Conservation (phyloP, 2,113 vertebrate species). For the Upupa epops region DNA sequence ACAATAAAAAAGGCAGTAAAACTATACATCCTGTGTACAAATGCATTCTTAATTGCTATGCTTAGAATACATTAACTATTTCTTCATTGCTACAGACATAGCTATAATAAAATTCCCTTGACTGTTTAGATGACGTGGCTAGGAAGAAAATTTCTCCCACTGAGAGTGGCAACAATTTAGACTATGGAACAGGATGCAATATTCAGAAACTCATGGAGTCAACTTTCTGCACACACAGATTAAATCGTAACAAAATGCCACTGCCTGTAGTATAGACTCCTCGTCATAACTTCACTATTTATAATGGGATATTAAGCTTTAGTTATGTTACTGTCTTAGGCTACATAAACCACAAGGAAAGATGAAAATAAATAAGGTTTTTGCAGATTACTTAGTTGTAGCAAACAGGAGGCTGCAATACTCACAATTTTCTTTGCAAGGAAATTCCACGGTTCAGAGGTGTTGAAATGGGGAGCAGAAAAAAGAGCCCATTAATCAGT, state of each 20-base stretch:
- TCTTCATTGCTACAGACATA: background rate
- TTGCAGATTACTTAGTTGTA: slow-evolving; percentile 17
- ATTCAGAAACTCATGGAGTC: slow-evolving; percentile 8
- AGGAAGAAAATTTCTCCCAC: background rate
- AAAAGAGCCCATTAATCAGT: background rate
- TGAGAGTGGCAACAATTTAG: background rate
- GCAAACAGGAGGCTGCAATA: background rate
- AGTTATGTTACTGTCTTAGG: slow-evolving; percentile 55
- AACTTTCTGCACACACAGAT: slow-evolving; percentile 10
- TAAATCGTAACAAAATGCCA: slow-evolving; percentile 27
- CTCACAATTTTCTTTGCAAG: background rate
- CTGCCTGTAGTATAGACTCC: background rate
- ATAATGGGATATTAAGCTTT: slow-evolving; percentile 59
- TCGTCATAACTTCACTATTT: slow-evolving; percentile 42
- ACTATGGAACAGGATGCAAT: background rate
- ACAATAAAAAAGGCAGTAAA: slow-evolving; percentile 19
- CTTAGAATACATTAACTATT: background rate
- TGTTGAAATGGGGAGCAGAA: background rate
- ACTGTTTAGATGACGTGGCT: background rate
- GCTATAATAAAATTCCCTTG: background rate
- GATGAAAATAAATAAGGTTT: slow-evolving; percentile 40
- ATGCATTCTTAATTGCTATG: slow-evolving; percentile 3
- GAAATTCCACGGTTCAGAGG: background rate
- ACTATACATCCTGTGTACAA: background rate
- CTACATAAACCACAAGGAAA: slow-evolving; percentile 55